These are phyloP conservation scores for Oreochromis spilurus DNA, from an alignment of 2,113 vertebrate genomes.

Conservation along the genomic window DNA sequence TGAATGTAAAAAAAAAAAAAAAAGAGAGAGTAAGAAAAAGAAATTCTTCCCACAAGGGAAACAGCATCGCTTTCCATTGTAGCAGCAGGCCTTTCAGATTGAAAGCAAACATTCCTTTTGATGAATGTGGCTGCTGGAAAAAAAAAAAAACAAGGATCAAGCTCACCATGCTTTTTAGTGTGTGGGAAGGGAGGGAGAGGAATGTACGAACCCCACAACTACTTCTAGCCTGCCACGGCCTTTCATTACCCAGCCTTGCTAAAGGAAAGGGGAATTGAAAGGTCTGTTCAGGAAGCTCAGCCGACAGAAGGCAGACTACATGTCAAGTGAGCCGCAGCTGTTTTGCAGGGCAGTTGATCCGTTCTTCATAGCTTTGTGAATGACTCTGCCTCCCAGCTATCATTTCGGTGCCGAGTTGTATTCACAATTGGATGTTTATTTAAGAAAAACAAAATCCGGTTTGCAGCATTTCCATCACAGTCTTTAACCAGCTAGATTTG, in stretches of 20 bases:
- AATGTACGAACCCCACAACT: constrained; percentile 31
- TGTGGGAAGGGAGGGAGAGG: constrained; percentile 35
- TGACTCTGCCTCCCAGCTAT: constrained; percentile 13
- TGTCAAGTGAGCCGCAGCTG: constrained; percentile 47
- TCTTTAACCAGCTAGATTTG: background rate
- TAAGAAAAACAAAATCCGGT: background rate
- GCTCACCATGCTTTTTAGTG: constrained; percentile 5
- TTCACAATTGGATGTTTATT: background rate
- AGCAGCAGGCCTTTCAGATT: constrained; percentile 2
- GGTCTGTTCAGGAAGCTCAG: constrained; percentile 46
- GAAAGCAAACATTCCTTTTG: constrained; percentile 26
- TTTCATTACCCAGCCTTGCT: constrained; percentile 47
- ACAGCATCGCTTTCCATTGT: background rate
- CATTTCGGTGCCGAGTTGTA: background rate
- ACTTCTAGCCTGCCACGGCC: constrained; percentile 17
- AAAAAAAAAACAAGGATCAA: background rate
- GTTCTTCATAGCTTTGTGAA: constrained; percentile 21
- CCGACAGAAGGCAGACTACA: constrained; percentile 49
- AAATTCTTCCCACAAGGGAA: constrained; percentile 8
- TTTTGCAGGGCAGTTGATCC: constrained; percentile 37
- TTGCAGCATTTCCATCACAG: background rate
- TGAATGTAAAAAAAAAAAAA: background rate
- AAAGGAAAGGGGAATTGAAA: constrained; percentile 52
- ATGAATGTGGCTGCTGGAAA: constrained; percentile 12
- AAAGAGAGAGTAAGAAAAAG: background rate